phyloP scores from a whole-genome alignment of 1,140 invertebrate species.

The Heterodera schachtii region DNA sequence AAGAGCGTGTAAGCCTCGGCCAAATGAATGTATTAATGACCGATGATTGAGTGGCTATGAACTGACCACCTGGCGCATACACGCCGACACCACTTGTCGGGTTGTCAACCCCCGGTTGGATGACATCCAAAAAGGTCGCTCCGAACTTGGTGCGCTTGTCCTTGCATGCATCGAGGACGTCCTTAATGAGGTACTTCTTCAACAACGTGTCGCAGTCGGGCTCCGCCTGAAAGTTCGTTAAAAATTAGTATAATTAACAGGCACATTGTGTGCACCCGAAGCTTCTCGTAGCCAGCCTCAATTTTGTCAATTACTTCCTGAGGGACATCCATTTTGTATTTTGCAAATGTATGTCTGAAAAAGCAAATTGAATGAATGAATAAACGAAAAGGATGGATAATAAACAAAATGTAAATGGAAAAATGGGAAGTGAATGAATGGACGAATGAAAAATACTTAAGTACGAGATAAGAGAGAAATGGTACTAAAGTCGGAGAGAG shows the following conservation, averaged over 20 bases:
- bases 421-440: background rate
- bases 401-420: slow-evolving; percentile 41
- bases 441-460: too few species aligned
- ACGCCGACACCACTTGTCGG: slow-evolving; percentile 81
- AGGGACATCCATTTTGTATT: too few species aligned
- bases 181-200: slow-evolving; percentile 66
- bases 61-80: slow-evolving; percentile 80
- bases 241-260: too few species aligned
- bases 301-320: too few species aligned
- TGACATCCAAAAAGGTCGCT: slow-evolving; percentile 63
- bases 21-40: slow-evolving; percentile 73
- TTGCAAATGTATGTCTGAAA: too few species aligned
- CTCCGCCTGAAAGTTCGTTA: too few species aligned
- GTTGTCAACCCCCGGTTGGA: slow-evolving; percentile 73
- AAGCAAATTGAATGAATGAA: too few species aligned
- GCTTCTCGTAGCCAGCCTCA: too few species aligned
- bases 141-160: slow-evolving; percentile 45
- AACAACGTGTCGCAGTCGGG: slow-evolving; percentile 65
- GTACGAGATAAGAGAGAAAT: too few species aligned
- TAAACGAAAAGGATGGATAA: too few species aligned
- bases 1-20: slow-evolving; percentile 68
- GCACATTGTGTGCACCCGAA: too few species aligned
- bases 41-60: background rate
- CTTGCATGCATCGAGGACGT: slow-evolving; percentile 30
- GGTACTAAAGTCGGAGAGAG: too few species aligned